Evolutionary conservation across 2,113 vertebrate species (phyloP).

Genomic region (Zapus hudsonius): DNA sequence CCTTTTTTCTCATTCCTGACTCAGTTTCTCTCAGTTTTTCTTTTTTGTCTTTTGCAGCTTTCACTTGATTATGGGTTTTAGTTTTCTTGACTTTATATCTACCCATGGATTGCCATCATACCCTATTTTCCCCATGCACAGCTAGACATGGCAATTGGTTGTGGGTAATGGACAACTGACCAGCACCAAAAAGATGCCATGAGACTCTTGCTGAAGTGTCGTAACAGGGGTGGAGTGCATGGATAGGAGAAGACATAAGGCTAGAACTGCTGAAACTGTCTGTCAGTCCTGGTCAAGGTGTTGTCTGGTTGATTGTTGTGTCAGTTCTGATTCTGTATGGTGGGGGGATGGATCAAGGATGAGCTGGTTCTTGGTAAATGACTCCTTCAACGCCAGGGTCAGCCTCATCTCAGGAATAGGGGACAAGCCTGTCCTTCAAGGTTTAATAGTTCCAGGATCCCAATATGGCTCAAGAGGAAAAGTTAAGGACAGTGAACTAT

Average conservation of each 20-base stretch:
- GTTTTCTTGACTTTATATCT: too few species aligned
- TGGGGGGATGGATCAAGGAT: too few species aligned
- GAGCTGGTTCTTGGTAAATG: not conserved
- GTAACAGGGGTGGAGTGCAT: not conserved
- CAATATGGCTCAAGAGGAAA: not conserved
- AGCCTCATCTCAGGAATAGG: not conserved
- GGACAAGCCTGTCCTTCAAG: not conserved
- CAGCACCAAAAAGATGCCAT: not conserved
- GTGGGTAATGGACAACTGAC: not conserved
- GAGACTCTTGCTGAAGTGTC: not conserved
- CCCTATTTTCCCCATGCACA: not conserved
- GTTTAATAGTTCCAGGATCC: not conserved
- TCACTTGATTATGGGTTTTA: not conserved
- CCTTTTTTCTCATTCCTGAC: not conserved
- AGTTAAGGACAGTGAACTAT: not conserved
- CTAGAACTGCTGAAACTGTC: not conserved
- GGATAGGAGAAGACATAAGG: not conserved
- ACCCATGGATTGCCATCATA: not conserved
- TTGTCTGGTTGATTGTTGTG: not conserved
- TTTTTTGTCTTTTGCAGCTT: not conserved
- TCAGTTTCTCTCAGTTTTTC: not conserved
- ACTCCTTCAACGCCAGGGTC: not conserved
- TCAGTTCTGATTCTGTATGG: not conserved
- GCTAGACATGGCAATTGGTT: not conserved
- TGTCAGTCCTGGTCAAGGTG: not conserved